Evolutionary conservation across 2,888 invertebrate species (phyloP).

Genomic region (Diarsia brunnea): DNA sequence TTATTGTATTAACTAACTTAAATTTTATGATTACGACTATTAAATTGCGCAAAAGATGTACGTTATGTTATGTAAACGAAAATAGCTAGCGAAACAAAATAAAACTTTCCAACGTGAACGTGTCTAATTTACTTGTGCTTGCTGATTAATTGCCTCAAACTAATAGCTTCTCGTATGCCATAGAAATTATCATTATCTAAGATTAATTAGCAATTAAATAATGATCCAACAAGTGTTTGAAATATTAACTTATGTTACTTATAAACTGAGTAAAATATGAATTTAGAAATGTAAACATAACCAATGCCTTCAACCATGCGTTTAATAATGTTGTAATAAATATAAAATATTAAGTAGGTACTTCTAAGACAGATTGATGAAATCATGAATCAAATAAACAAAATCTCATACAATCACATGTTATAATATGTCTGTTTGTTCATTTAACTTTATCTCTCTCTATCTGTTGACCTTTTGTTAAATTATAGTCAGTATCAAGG

Average conservation of each 20-base stretch:
- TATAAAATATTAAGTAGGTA: background rate
- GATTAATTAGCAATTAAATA: conserved; percentile 19
- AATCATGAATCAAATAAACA: conserved; percentile 33
- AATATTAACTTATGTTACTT: background rate
- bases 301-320: conserved; percentile 12
- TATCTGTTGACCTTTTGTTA: conserved; percentile 60
- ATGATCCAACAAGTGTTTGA: conserved; percentile 3
- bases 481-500: conserved; percentile 36
- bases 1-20: background rate
- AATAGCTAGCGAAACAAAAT: conserved; percentile 3
- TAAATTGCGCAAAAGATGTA: background rate
- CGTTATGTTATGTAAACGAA: conserved; percentile 12
- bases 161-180: background rate
- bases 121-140: background rate
- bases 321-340: conserved; percentile 17
- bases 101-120: conserved; percentile 4
- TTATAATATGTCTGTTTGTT: conserved; percentile 1
- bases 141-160: background rate
- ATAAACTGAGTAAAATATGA: background rate
- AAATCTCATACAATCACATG: conserved; percentile 1
- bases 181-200: background rate
- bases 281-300: conserved; percentile 15
- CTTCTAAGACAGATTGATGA: background rate
- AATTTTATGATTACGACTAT: conserved; percentile 10
- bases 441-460: conserved; percentile 53